Evolutionary conservation across 2,113 vertebrate genomes (phyloP), one percentile per base, ranked within the genome.

Genomic region (Chionis minor): DNA sequence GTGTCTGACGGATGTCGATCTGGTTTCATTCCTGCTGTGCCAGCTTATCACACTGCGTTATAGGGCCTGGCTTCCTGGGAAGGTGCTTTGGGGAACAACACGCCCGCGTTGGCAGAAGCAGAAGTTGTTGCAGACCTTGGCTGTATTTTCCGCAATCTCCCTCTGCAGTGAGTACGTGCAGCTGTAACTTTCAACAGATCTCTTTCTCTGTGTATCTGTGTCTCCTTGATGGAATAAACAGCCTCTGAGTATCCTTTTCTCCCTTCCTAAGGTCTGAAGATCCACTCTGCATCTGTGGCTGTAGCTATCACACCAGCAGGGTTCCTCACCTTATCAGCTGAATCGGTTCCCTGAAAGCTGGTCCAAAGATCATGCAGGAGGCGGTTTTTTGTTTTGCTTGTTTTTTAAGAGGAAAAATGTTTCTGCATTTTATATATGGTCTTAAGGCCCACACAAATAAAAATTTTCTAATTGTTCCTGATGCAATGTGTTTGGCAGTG

Each of bases 401-500:
- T 2, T 86, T 86, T 92, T 88, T 75, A 69, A 90, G 49, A 92
- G 62, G 61, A 72, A 73, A 67, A 93, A 56, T 62, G 20, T 63
- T 95, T 82, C 67, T 90, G 74, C 71, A 66, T 93, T 96, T 93
- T 93, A 82, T 47, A 44, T 82, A 19, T 61, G 77, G 70, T 73
- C 58, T 67, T 67, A 72, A n/a, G 70, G 66, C 88, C 78, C 88
- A 93, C 93, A 87, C 73, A 92, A 89, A 69, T 77, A 69, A 79
- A 83, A 56, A 67, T 9, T 61, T 77, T 69, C 73, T 91, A 58
- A 94, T 97, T 94, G 94, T 79, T 94, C 80, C 70, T 94, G 77
- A 72, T 95, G 92, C 66, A 89, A 81, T 92, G 44, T 71, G 49
- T 84, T 96, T 96, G 94, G 96, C 83, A 93, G 61, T 23, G 83